Percentiles rank a stretch among this genome's conserved stretches.
Conservation (phyloP, 2,888 invertebrate genomes). For the Pantelozetes paolii region DNA sequence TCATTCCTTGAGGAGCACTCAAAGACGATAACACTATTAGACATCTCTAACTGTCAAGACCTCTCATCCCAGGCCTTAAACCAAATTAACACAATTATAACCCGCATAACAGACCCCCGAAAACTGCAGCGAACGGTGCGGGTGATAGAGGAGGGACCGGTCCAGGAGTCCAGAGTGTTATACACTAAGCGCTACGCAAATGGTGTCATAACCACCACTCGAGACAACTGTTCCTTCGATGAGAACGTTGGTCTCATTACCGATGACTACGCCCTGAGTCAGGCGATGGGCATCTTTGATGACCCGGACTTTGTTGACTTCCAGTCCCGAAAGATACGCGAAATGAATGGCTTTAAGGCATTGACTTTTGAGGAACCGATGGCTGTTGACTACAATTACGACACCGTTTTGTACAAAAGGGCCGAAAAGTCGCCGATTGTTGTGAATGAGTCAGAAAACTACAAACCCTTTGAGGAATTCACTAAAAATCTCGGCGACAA, state of each 20-base stretch:
- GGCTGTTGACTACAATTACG: not conserved
- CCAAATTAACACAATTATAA: conserved; percentile 60
- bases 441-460: not conserved
- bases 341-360: conserved; percentile 2
- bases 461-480: not conserved
- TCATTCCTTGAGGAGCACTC: conserved; percentile 36
- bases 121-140: not conserved
- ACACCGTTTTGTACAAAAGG: not conserved
- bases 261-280: conserved; percentile 29
- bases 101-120: not conserved
- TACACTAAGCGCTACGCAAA: conserved; percentile 30
- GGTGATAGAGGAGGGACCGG: conserved; percentile 3
- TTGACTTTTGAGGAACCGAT: conserved; percentile 14
- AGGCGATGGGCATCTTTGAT: conserved; percentile 38
- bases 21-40: conserved; percentile 54
- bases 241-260: conserved; percentile 19
- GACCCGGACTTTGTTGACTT: conserved; percentile 27
- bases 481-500: conserved; percentile 8
- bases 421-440: not conserved
- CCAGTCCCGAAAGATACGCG: not conserved
- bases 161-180: not conserved
- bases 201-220: conserved; percentile 32
- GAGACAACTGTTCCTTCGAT: not conserved
- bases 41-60: conserved; percentile 68
- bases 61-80: conserved; percentile 64